Base-by-base conservation (phyloP, 2,888 invertebrate genomes). In the Harpagoxenus sublaevis region DNA sequence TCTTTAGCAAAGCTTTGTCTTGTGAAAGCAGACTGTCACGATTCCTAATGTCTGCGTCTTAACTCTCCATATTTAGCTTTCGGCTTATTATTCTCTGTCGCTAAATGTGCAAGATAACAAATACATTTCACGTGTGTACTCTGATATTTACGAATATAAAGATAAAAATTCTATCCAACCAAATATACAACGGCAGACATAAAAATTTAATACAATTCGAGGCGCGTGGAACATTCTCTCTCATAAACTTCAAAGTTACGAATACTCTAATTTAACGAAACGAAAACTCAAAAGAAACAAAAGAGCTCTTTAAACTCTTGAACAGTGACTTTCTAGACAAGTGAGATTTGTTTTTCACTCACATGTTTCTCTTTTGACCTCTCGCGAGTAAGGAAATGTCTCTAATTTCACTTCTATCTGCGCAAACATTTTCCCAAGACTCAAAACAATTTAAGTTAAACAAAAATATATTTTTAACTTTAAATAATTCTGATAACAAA, bases 261-360 rank as follows among this genome's bases (percentile, higher is more conserved):
- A 18, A 57, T 73, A 73, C 23, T 15, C 3, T n/a, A 35, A 35
- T 35, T 35, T 35, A 55, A 70, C 35, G 23, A n/a, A 55, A 23
- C 53, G 53, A 55, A 55, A 55, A n/a, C 12, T 35, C 1, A 15
- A 28, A 57, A 68, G 5, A 57, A 57, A 18, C 28, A 57, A 57
- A 28, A 2, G 31, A 70, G 51, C 31, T 51, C 53, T 53, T 71
- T 53, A 57, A 70, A 42, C 5, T 55, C 23, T 51, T 57, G 15
- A 73, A 42, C 39, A 42, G 57, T 73, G 10, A 73, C 39, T 73
- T 57, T 73, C 55, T 55, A 42, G n/a, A 28, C 55, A 42, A 73
- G 39, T 48, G 12, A 39, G 70, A 35, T 71, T 55, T 39, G 15
- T 42, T 71, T 35, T 53, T 53, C n/a, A 70, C n/a, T 71, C 9